These are phyloP conservation scores for Laterallus jamaicensis DNA, from an alignment of 2,113 vertebrate species.

Conservation along the genomic window DNA sequence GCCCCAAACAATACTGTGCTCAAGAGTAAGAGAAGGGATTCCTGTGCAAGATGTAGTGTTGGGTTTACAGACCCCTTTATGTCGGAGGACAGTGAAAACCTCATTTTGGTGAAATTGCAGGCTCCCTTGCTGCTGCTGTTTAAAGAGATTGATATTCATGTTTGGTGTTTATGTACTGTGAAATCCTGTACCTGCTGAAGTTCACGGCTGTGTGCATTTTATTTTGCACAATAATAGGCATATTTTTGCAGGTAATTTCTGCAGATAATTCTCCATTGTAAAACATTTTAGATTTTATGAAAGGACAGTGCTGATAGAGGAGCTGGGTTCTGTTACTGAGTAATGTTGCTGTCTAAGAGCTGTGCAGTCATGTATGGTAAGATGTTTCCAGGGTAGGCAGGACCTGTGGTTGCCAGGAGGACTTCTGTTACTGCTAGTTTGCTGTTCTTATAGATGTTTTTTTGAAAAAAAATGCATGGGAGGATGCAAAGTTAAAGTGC, in stretches of 20 bases:
- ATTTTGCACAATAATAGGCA: background rate
- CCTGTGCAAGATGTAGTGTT: background rate
- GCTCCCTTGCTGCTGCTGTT: background rate
- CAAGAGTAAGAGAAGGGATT: background rate
- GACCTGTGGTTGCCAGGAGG: background rate
- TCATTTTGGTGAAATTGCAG: background rate
- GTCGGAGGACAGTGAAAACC: background rate
- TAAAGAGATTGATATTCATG: background rate
- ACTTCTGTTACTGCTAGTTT: background rate
- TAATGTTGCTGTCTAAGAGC: background rate
- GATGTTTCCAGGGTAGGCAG: background rate
- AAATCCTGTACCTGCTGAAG: background rate
- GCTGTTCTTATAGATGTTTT: background rate
- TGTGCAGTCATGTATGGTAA: background rate
- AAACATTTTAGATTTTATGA: background rate
- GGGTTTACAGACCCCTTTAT: background rate
- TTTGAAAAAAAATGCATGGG: background rate
- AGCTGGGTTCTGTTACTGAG: background rate
- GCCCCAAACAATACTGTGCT: background rate
- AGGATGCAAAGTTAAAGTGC: background rate
- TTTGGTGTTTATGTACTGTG: background rate
- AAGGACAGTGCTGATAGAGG: background rate
- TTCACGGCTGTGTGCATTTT: background rate
- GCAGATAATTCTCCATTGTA: background rate
- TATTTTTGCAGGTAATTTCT: background rate